Conservation (phyloP, 2,113 vertebrate genomes). For the Aleadryas rufinucha region DNA sequence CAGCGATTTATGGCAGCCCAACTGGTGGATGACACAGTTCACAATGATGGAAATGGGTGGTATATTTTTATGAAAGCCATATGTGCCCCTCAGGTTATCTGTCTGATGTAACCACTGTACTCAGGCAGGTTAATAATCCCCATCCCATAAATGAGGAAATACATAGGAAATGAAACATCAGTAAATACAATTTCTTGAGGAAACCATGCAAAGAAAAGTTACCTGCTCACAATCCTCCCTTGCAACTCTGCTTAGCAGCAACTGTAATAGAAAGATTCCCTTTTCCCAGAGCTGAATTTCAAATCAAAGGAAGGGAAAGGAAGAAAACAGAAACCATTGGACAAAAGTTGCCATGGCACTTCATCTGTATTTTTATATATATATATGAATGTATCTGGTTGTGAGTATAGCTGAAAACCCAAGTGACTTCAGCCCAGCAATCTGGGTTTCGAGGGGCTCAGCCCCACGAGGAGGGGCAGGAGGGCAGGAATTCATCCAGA, state of each 20-base stretch:
- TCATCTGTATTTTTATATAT: background rate
- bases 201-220: constrained; percentile 2
- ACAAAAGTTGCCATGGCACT: background rate
- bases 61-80: constrained; percentile 12
- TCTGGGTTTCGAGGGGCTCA: background rate
- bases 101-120: background rate
- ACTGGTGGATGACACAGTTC: background rate
- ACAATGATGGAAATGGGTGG: background rate
- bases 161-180: constrained; percentile 21
- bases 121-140: constrained; percentile 23
- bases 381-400: background rate
- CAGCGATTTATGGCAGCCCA: constrained; percentile 24
- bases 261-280: background rate
- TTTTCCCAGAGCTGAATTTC: background rate
- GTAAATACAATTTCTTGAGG: background rate
- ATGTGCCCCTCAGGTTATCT: constrained; percentile 31
- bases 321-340: background rate
- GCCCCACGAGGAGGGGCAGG: background rate
- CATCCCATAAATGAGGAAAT: background rate
- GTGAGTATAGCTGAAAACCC: background rate
- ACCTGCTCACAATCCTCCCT: background rate
- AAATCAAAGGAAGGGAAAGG: background rate
- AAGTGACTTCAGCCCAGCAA: background rate
- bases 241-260: background rate
- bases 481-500: background rate